Evolutionary conservation across 2,797 vertebrate genomes (phyloP), one percentile per base, ranked within the genome.

Genomic region (Hippoglossus hippoglossus): DNA sequence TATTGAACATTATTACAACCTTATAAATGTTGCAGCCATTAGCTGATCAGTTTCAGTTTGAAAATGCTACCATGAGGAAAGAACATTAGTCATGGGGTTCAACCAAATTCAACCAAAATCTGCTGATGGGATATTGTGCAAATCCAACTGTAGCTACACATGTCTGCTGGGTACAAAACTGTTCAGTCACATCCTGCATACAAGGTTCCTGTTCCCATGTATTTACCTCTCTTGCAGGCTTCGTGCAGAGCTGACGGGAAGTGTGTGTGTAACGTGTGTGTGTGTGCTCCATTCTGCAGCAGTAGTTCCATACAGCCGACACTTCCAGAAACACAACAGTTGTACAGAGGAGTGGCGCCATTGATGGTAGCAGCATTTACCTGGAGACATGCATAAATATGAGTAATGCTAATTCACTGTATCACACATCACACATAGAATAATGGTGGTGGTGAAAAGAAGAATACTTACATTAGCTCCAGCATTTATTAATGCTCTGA

Each of bases 311-410:
- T 73, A 34, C 97, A 98, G 1, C 93, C 88, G 0, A 92, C 83
- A 0, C 96, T 98, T 66, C 97, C 98, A 57, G 94, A 94, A 0
- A 96, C 94, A 71, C 97, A 98, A 0, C 96, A 96, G 13, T 98
- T 97, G 88, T 96, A 98, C 56, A 99, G 87, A 6, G 98, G 96
- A n/a, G 96, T 98, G 85, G 96, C 93, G 0, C 96, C 97, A 10
- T 99, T 96, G 16, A 99, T 98, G 9, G 97, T 98, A 16, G 95
- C 93, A 24, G 96, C 96, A 0, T 99, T 98, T 56, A 97, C 96
- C 98, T 98, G 16, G 0, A 70, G 22, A 71, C 62, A 75, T 16
- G 60, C n/a, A 71, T 6, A 54, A 16, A 50, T 19, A 6, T 63
- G 11, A 60, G 41, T 22, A 31, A 55, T 9, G 72, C 10, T 26